These are phyloP conservation scores for Parotocinclus haroldoi DNA, from an alignment of 2,797 vertebrate genomes.

Conservation along the genomic window DNA sequence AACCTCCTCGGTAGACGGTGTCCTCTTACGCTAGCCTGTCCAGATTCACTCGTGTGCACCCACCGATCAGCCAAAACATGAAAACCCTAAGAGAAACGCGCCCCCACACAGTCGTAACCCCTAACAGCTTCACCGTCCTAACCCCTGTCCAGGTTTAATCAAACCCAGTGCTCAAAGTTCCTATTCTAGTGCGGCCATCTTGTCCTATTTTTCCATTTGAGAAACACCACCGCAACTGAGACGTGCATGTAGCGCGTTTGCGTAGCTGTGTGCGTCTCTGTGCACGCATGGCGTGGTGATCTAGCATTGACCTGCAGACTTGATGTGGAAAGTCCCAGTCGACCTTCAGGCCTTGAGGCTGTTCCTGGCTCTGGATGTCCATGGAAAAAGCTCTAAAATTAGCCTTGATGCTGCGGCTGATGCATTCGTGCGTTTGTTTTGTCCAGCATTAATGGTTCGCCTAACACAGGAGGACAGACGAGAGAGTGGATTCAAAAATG, in stretches of 20 bases:
- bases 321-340: constrained; percentile 59
- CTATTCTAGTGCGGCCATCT: too few species aligned
- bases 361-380: constrained; percentile 14
- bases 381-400: constrained; percentile 77
- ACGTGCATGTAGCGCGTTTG: too few species aligned
- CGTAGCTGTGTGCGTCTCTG: too few species aligned
- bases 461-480: constrained; percentile 15
- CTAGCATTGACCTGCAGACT: constrained; percentile 45
- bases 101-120: too few species aligned
- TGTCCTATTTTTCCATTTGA: too few species aligned
- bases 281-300: not conserved
- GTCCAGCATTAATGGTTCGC: constrained; percentile 7
- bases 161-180: too few species aligned
- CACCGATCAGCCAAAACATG: too few species aligned
- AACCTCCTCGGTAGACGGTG: constrained; percentile 16
- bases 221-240: too few species aligned
- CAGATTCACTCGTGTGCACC: constrained; percentile 6
- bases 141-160: too few species aligned
- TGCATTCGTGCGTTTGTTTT: constrained; percentile 16
- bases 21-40: constrained; percentile 4
- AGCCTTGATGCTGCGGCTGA: constrained; percentile 57
- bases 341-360: constrained; percentile 50
- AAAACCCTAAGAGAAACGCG: too few species aligned
- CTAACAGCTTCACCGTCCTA: too few species aligned
- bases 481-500: not conserved